A percentile compares a stretch with the other conserved stretches of the same genome.
Conservation (phyloP, 2,113 vertebrate genomes). For the Rostratula benghalensis region DNA sequence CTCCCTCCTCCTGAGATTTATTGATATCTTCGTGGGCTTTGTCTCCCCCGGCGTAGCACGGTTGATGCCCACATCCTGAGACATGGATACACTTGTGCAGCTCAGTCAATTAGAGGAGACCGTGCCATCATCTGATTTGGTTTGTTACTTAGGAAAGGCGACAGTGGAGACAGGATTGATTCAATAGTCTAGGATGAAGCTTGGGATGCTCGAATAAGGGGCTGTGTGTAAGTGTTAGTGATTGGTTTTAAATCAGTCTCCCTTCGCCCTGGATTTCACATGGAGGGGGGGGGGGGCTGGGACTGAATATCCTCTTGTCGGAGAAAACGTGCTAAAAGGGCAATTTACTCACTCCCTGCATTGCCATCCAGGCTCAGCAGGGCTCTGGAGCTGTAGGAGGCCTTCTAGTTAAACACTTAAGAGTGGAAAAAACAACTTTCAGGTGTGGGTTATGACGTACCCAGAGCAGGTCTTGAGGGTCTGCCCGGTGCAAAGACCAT, state of each 20-base stretch:
- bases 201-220: constrained; percentile 25
- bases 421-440: constrained; percentile 72
- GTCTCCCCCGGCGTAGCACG: neutral
- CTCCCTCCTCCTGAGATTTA: neutral
- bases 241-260: constrained; percentile 72
- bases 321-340: constrained; percentile 73
- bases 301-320: constrained; percentile 45
- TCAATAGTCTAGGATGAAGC: constrained; percentile 44
- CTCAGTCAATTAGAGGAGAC: constrained; percentile 64
- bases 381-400: constrained; percentile 62
- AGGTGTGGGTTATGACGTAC: constrained; percentile 47
- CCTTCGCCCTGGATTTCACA: constrained; percentile 8
- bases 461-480: neutral
- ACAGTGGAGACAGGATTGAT: constrained; percentile 66
- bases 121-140: constrained; percentile 53
- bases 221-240: constrained; percentile 50
- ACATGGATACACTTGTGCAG: neutral
- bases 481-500: neutral
- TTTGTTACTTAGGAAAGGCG: constrained; percentile 55
- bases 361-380: constrained; percentile 65
- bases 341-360: constrained; percentile 69
- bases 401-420: constrained; percentile 66
- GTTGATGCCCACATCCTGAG: constrained; percentile 34
- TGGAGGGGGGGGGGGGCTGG: constrained; percentile 3
- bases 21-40: neutral